These are phyloP conservation scores for Alauda arvensis DNA, from an alignment of 2,797 vertebrate genomes.

Conservation along the genomic window DNA sequence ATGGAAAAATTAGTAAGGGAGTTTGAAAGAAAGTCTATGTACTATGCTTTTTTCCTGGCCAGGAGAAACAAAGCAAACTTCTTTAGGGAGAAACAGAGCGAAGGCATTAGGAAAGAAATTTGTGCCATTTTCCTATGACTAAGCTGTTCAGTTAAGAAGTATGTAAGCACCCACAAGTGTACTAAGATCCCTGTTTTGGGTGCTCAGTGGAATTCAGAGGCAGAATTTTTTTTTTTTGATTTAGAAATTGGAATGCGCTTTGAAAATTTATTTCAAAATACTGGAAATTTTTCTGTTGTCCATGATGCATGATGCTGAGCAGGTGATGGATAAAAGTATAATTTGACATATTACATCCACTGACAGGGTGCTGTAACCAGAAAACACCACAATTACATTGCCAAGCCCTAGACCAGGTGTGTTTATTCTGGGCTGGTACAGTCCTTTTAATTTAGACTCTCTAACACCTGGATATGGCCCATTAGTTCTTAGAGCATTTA, in stretches of 20 bases:
- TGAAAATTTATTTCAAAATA: neutral
- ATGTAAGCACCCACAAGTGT: neutral
- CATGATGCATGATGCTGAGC: neutral
- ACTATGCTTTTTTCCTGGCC: neutral
- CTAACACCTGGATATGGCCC: neutral
- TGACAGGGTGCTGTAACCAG: neutral
- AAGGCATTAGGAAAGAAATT: neutral
- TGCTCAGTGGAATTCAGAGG: neutral
- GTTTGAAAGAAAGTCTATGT: neutral
- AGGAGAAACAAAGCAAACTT: neutral
- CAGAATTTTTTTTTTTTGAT: neutral
- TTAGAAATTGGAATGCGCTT: neutral
- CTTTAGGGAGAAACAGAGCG: neutral
- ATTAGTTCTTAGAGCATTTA: neutral
- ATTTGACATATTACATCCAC: neutral
- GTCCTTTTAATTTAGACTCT: neutral
- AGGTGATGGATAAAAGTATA: neutral
- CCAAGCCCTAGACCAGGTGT: neutral
- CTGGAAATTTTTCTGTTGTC: neutral
- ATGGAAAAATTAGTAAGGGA: neutral
- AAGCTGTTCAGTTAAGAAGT: neutral
- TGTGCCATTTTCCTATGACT: neutral
- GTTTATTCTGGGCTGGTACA: neutral
- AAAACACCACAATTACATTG: neutral
- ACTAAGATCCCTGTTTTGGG: neutral